A percentile compares a stretch with the other conserved stretches of the same genome.
Evolutionary conservation across 1,140 invertebrate species (phyloP).

Genomic region (Anoplolepis gracilipes): DNA sequence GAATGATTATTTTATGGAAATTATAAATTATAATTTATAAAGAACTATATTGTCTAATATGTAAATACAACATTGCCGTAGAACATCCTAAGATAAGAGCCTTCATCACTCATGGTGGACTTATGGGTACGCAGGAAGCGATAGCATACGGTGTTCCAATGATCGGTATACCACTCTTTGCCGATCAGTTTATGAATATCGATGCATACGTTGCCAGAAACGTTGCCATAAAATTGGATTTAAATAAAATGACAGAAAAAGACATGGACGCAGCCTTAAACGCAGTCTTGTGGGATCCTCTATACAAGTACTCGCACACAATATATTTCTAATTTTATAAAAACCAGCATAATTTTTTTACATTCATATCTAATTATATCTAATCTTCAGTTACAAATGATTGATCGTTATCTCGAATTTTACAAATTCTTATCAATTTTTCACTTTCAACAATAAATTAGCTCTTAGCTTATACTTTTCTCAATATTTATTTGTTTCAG

Average conservation of each 20-base stretch:
- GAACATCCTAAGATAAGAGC: slow-evolving; percentile 84
- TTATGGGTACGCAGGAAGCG: slow-evolving; percentile 91
- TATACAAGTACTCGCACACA: slow-evolving; percentile 74
- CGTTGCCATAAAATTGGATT: slow-evolving; percentile 78
- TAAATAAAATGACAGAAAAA: slow-evolving; percentile 74
- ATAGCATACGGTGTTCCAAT: slow-evolving; percentile 91
- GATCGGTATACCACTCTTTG: slow-evolving; percentile 90
- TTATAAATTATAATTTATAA: too few species aligned
- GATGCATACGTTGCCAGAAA: slow-evolving; percentile 73
- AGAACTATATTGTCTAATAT: background rate
- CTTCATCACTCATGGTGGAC: slow-evolving; percentile 91
- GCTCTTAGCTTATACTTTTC: background rate
- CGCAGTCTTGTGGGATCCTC: slow-evolving; percentile 75
- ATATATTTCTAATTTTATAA: background rate
- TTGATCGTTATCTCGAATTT: background rate
- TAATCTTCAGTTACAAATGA: too few species aligned
- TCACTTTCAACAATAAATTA: background rate
- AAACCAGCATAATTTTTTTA: background rate
- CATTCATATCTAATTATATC: too few species aligned
- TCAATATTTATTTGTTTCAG: slow-evolving; percentile 58
- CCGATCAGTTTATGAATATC: slow-evolving; percentile 89
- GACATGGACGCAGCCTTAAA: slow-evolving; percentile 76
- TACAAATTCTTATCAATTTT: background rate
- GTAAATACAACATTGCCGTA: slow-evolving; percentile 26
- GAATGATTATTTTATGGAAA: slow-evolving; percentile 31